Evolutionary conservation across 2,113 vertebrate species (phyloP), one percentile per base, ranked within the genome.

Genomic region (Pseudolaguvia tuberculata): DNA sequence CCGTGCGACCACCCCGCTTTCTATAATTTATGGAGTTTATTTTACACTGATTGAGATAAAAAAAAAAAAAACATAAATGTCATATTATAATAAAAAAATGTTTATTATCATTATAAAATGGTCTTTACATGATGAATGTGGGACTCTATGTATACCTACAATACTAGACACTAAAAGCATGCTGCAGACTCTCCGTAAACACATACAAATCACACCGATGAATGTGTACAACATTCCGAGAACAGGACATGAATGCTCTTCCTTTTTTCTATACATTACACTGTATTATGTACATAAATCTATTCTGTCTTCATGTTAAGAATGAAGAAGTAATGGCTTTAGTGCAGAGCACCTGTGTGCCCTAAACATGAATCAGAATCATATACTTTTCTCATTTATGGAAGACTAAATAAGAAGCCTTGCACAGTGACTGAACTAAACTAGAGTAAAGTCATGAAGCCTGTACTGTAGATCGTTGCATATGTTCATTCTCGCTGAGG

Each of bases 81-180:
- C n/a, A 39, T 4, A n/a, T 75, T 67, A 61, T 48, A 63, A 72
- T 83, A 78, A 71, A 65, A 84, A 88, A 89, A 92, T 85, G 86
- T 92, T 92, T 94, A 95, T 94, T 94, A 89, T 93, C 88, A 91
- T 92, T 93, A 93, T 92, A 95, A 95, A 95, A 95, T 84, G 73
- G 86, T 84, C 82, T 89, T 90, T 78, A 87, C 80, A 84, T 74
- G 78, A 80, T 45, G 69, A 75, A 73, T 42, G 39, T 84, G 82
- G 83, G 72, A 80, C 73, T 80, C 79, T 82, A 78, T 72, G 83
- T 79, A 85, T 79, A 80, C 70, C 53, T 83, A 75, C 57, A 81
- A 87, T 82, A 81, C 51, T 56, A 62, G 66, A 75, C 72, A 84
- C 71, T 79, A 74, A 39, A 75, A 82, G 59, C 82, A 84, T 87